phyloP scores from a whole-genome alignment of 2,888 invertebrate genomes.

The Seira musarum region DNA sequence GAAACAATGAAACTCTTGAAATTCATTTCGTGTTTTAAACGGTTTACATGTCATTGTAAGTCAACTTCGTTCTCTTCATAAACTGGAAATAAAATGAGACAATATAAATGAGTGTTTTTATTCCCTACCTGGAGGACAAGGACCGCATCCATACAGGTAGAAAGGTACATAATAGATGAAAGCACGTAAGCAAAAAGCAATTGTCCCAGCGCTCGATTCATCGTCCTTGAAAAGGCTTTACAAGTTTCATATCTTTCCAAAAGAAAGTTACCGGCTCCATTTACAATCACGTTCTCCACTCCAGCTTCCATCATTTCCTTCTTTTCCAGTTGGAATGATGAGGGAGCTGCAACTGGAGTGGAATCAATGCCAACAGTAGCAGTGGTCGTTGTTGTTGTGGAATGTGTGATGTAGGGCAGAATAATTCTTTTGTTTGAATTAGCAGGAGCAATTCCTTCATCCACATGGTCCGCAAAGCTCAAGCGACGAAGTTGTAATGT shows the following conservation, averaged over 20 bases:
- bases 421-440: not conserved
- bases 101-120: too few relatives aligned
- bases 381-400: too few relatives aligned
- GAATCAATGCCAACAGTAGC: not conserved
- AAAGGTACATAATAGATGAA: constrained; percentile 44
- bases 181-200: constrained; percentile 35
- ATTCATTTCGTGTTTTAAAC: too few relatives aligned
- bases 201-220: constrained; percentile 37
- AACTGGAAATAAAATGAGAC: too few relatives aligned
- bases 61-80: too few relatives aligned
- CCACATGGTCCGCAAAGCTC: constrained; percentile 5
- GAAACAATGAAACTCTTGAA: too few relatives aligned
- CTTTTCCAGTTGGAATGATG: not conserved
- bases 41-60: too few relatives aligned
- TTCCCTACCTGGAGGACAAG: too few relatives aligned
- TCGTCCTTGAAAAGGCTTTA: constrained; percentile 34
- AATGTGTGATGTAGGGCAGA: constrained; percentile 23
- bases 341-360: constrained; percentile 13
- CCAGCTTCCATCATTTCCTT: not conserved
- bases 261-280: constrained; percentile 11
- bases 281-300: not conserved
- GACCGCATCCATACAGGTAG: constrained; percentile 44
- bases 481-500: constrained; percentile 7
- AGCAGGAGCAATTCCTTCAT: not conserved
- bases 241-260: constrained; percentile 43